Evolutionary conservation across 2,888 invertebrate species (phyloP), one percentile per base, ranked within the genome.

Genomic region (Cyclophora punctaria): DNA sequence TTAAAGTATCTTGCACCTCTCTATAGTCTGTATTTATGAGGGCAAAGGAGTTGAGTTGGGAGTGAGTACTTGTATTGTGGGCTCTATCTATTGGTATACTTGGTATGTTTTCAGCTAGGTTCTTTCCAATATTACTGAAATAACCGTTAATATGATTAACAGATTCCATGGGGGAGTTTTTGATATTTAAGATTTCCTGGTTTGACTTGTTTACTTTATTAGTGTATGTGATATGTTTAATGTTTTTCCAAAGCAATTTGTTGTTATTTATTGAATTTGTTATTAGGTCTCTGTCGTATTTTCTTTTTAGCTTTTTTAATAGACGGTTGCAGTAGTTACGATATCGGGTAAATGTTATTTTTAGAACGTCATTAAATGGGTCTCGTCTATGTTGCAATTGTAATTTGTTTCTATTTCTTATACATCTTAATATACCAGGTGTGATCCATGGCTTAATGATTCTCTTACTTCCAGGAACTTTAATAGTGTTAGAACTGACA

Each of bases 1-100:
- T 7, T 34, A 47, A 42, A 47, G 50, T 63, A 43, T 34, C 7
- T 7, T 20, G 4, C 3, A 43, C 7, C 4, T 53, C 53, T 6
- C 20, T n/a, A 2, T 46, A 35, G n/a, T 49, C 48, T 7, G 53
- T 50, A 4, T 42, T 35, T 33, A 48, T 20, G 7, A 53, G 6
- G 2, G 34, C 50, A 44, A 50, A 44, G 4, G 53, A 53, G 3
- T 46, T 37, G 20, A 43, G 43, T 43, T 43, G 5, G 43, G 20
- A 20, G 43, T 43, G 3, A 20, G 4, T n/a, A 41, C 3, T 5
- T 7, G 6, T 6, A 41, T 4, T 41, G 6, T n/a, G 6, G n/a
- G 41, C n/a, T 7, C 5, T 41, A 6, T 41, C 41, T 7, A 6
- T 41, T 4, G n/a, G 20, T 43, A 33, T 20, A 37, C 4, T 37